Base-by-base conservation (phyloP, 2,113 vertebrate genomes). In the Dicaeum eximium region DNA sequence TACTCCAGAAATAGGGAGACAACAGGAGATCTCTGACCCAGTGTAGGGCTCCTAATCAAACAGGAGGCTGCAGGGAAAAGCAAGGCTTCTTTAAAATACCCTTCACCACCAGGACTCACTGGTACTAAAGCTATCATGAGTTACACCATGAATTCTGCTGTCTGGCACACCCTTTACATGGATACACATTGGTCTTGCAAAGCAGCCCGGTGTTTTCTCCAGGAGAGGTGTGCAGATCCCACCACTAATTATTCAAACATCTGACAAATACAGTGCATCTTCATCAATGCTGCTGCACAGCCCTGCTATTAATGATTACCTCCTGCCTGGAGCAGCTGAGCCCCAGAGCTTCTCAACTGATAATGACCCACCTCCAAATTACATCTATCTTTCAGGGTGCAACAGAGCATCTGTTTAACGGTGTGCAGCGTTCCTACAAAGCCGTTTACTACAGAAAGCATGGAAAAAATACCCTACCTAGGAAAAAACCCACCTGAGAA, bases 321-420 rank as follows among this genome's bases (percentile, higher is more conserved):
- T 92, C 60, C 77, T 80, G 72, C 47, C 67, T 80, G 27, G 2
- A 74, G 80, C 80, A 88, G 86, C 88, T 96, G 90, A 67, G 80
- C 22, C 71, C 27, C 44, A 88, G 67, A 72, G 54, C 67, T 72
- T 88, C 69, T 88, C 31, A 0, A 13, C 47, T 78, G 62, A 65
- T 81, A 87, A 83, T 37, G 56, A 88, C 44, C 42, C 58, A 88
- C 47, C 75, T 92, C 56, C 60, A 73, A 93, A 93, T 40, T 66
- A 30, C 35, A 80, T 73, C 47, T 62, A 35, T 70, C 45, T 94
- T 90, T 92, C 54, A 86, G 75, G 64, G 21, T 86, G 64, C 54
- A 80, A 33, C 64, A 83, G 16, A 88, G 67, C 86, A 88, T 93
- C 88, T 94, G 71, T 83, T 93, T 50, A 92, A 86, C 82, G 38